Base-by-base conservation (phyloP, 1,140 invertebrate genomes). In the Euschistus heros region DNA sequence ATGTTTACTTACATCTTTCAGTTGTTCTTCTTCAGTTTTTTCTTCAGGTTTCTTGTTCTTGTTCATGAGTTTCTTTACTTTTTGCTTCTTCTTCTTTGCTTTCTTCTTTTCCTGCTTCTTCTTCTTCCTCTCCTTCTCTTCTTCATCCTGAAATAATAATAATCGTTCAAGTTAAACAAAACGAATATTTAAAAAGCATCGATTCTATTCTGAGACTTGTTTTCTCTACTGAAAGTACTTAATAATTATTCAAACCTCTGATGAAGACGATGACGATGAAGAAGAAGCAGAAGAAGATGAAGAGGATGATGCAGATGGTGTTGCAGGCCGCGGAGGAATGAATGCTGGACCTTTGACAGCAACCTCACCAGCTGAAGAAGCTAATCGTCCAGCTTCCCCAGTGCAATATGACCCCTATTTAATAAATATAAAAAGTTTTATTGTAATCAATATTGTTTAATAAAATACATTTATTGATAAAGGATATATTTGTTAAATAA, bases 381-480 rank as follows among this genome's bases (percentile, higher is more conserved):
- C 73, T 24, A 62, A 69, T 72, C 84, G 85, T 17, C 89, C 90
- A 8, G 85, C 80, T 73, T 89, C 87, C 4, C 94, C 93, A 27
- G 92, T 88, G 69, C 89, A 92, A 71, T 91, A 92, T 0, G 88
- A 91, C 79, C 90, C 87, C 80, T 83, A 69, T 37, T 37, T 6
- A 37, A 37, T 13, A 37, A 13, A 37, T 37, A 37, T 37, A 10
- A n/a, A n/a, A n/a, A n/a, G n/a, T n/a, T 37, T 37, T 37, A 30
- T 5, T 8, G 6, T 37, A 10, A 37, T 37, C 6, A 37, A 4
- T 37, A 37, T 4, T 30, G 30, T 5, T 5, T 30, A 8, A 30
- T 8, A 30, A 37, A 2, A 10, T 37, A 37, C 10, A 37, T 37
- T 10, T 6, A 37, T 13, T 6, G 7, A 37, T 37, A 37, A 37